Conservation (phyloP, 2,797 vertebrate species). For the Xerus rutilus region DNA sequence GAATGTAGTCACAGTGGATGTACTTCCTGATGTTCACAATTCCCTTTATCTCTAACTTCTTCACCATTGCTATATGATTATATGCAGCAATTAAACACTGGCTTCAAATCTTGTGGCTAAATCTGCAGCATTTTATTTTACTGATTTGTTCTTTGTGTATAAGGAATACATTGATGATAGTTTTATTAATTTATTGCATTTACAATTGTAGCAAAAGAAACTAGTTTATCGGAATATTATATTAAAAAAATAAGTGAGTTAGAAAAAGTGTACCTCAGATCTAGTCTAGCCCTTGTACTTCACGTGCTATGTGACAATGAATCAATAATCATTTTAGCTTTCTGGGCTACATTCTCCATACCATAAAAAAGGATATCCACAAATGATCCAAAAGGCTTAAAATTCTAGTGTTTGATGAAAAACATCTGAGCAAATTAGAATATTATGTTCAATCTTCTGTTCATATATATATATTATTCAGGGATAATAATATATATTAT, state of each 20-base stretch:
- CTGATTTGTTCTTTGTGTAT: background rate
- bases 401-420: background rate
- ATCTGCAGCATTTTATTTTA: background rate
- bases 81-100: background rate
- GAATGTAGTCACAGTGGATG: background rate
- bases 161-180: background rate
- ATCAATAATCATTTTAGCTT: background rate
- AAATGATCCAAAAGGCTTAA: background rate
- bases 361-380: background rate
- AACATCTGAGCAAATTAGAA: background rate
- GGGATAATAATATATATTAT: no score
- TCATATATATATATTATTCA: background rate
- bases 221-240: background rate
- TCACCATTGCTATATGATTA: background rate
- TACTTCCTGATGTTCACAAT: rapidly evolving
- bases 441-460: background rate
- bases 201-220: background rate
- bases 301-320: background rate
- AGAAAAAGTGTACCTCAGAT: background rate
- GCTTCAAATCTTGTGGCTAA: background rate
- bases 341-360: background rate
- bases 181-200: background rate
- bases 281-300: background rate
- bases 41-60: background rate
- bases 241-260: background rate